Conservation (phyloP, 2,888 invertebrate species). For the Idaea biselata region DNA sequence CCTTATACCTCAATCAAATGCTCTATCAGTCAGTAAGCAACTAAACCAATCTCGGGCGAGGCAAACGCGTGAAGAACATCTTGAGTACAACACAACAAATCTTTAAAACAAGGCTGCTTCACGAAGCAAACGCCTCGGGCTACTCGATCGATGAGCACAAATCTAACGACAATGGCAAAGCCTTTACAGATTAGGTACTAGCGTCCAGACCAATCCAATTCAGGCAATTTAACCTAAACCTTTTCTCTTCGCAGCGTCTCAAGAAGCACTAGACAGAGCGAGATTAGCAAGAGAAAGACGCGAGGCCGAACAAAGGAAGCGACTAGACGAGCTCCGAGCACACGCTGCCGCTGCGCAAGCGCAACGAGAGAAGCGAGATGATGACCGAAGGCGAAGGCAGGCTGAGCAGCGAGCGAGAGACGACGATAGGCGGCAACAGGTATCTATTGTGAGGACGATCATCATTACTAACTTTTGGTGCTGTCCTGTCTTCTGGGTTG, state of each 20-base stretch:
- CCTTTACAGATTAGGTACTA: too few species aligned
- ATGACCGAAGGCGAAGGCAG: slow-evolving; percentile 89
- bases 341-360: slow-evolving; percentile 94
- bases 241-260: slow-evolving; percentile 42
- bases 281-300: slow-evolving; percentile 91
- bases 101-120: too few species aligned
- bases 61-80: too few species aligned
- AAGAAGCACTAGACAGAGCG: slow-evolving; percentile 82
- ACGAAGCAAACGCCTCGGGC: too few species aligned
- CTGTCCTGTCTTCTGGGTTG: not conserved
- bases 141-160: too few species aligned
- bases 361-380: slow-evolving; percentile 93
- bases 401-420: slow-evolving; percentile 91
- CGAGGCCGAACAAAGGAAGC: slow-evolving; percentile 93
- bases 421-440: slow-evolving; percentile 81
- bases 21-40: too few species aligned
- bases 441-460: slow-evolving; percentile 23
- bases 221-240: not conserved
- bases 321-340: slow-evolving; percentile 93
- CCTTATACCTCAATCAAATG: too few species aligned
- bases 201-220: not conserved
- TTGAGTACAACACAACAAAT: too few species aligned
- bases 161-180: too few species aligned
- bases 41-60: too few species aligned
- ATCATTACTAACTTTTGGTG: not conserved